Evolutionary conservation across 2,888 invertebrate species (phyloP), one percentile per base, ranked within the genome.

Genomic region (Drosophila quasianomalipes): DNA sequence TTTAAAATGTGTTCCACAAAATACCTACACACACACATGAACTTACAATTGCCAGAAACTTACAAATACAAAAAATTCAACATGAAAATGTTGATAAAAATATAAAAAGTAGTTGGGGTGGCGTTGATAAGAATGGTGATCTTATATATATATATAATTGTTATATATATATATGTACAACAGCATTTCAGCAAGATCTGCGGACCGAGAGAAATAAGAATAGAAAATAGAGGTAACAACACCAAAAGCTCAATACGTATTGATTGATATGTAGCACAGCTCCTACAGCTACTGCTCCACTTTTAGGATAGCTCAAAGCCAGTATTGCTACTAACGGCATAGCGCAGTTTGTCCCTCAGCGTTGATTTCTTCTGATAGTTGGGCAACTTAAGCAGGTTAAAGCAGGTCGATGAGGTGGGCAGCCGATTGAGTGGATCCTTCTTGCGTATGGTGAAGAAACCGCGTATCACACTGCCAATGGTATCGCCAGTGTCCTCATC

Each of bases 391-490:
- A 99, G 95, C 49, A 99, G 95, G 94, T 99, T 99, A 94, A 99
- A 99, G 93, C 99, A 99, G 0, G 99, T 99, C 1, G 99, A 99
- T 0, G 99, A 99, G 0, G 99, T 99, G n/a, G 99, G 99, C 52
- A 99, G 95, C 41, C 99, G 96, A 92, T 98, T 97, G 60, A 98
- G 95, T 0, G 98, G 98, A 92, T 98, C 98, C 92, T 97, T 97
- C 92, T 98, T 98, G 59, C 98, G 95, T 90, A 99, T 98, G 16
- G 99, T 99, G 93, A 99, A 98, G 94, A 99, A 99, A 26, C 99
- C 99, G 70, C 99, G 95, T 76, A 99, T 97, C 0, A 99, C 99
- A 93, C 98, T 98, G 26, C 98, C 99, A 95, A 95, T 83, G 5
- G 94, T 94, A 72, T 94, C 94, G 72, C 98, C 98, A 0, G 97